Conservation (phyloP, 2,797 vertebrate genomes). For the Synaphobranchus kaupii region DNA sequence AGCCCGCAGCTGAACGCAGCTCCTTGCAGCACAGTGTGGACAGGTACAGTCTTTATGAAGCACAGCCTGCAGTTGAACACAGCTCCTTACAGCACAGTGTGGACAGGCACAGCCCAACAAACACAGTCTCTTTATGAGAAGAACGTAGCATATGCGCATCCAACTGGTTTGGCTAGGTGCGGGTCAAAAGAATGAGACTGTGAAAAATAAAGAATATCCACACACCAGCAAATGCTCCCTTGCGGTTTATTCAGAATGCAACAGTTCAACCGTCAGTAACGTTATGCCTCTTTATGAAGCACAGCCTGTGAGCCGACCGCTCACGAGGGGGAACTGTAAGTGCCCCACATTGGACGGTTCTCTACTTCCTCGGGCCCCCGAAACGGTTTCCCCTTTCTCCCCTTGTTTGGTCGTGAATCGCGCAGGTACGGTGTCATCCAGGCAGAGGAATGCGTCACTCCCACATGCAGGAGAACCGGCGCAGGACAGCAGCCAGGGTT, state of each 20-base stretch:
- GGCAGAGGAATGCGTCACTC: constrained; percentile 60
- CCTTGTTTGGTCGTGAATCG: constrained; percentile 45
- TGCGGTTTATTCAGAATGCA: too few relatives aligned
- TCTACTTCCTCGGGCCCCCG: not conserved
- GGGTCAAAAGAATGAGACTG: too few relatives aligned
- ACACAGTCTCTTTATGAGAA: too few relatives aligned
- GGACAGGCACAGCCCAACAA: too few relatives aligned
- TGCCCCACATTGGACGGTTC: not conserved
- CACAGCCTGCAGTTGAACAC: too few relatives aligned
- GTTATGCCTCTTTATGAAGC: not conserved
- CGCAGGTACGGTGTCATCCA: constrained; percentile 32
- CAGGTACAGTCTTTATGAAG: not conserved
- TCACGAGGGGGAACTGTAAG: not conserved
- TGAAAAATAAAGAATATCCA: too few relatives aligned
- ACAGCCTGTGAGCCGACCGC: not conserved
- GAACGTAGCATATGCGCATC: too few relatives aligned
- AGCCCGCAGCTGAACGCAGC: too few relatives aligned
- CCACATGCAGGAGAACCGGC: constrained; percentile 39
- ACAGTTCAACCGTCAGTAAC: too few relatives aligned
- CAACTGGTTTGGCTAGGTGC: too few relatives aligned
- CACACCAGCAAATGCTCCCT: too few relatives aligned
- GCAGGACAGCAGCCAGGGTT: constrained; percentile 45
- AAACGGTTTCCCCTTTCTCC: not conserved
- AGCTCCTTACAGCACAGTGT: not conserved
- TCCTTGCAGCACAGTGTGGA: not conserved